phyloP scores from a whole-genome alignment of 2,888 invertebrate species.

The Pristionchus japonicus region DNA sequence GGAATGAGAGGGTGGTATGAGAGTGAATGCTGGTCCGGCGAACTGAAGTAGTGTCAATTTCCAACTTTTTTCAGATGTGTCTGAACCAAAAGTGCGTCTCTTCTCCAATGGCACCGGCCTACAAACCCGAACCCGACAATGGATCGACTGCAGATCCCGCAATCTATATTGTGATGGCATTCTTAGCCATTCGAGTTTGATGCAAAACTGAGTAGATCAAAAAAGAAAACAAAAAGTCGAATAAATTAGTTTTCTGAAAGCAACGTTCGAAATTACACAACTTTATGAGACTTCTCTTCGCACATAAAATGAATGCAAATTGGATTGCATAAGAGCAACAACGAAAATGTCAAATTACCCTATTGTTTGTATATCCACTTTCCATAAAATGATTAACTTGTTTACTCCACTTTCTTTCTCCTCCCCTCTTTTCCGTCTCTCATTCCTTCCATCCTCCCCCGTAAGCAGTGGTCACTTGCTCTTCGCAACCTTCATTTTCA shows the following conservation, averaged over 20 bases:
- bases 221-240: neutral
- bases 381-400: too few species aligned
- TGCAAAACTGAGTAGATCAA: neutral
- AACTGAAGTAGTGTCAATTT: neutral
- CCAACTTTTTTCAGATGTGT: neutral
- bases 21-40: too few species aligned
- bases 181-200: neutral
- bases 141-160: neutral
- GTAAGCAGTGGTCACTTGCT: neutral
- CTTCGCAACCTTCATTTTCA: neutral
- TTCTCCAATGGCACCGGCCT: neutral
- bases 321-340: too few species aligned
- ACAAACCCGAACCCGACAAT: neutral
- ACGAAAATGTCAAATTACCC: too few species aligned
- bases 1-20: too few species aligned
- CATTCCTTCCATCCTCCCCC: neutral
- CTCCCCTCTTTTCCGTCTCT: neutral
- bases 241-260: neutral
- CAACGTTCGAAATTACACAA: too few species aligned
- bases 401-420: too few species aligned
- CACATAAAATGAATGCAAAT: too few species aligned
- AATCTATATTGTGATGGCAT: neutral
- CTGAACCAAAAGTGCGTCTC: neutral
- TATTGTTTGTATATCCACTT: too few species aligned
- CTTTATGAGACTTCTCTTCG: too few species aligned